Evolutionary conservation across 2,797 vertebrate species (phyloP), one percentile per base, ranked within the genome.

Genomic region (Lateolabrax maculatus): DNA sequence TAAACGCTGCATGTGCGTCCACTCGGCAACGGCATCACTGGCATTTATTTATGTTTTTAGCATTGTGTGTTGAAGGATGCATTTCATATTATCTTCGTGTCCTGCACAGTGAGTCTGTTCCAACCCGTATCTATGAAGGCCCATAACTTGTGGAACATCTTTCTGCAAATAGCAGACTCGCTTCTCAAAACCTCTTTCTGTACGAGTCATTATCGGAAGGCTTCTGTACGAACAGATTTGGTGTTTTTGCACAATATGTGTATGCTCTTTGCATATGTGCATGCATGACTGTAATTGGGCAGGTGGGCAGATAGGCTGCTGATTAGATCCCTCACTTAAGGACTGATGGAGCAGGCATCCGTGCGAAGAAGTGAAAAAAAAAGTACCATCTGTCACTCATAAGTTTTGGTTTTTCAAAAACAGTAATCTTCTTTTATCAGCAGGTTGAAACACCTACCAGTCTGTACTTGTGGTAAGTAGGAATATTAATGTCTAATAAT

Each of bases 1-100:
- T 95, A 95, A 95, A 82, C 58, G 82, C 80, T 68, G 56, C 43
- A 77, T 92, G 77, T 77, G 84, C 80, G 21, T 89, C 84, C 80
- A 13, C 75, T 41, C 57, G 72, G 69, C 71, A 65, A 86, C 81
- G 80, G 86, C 87, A 85, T 83, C 80, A 48, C 86, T 70, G 82
- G 77, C 71, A 51, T 90, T 89, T 87, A 83, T 92, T 91, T 91
- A 36, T 83, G 72, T 73, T 91, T 79, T 77, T n/a, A 46, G 64
- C 64, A 34, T 68, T 77, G 58, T n/a, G 68, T 88, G 80, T 75
- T 93, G 84, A 91, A 73, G 78, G 90, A 90, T 93, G 92, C 87
- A 86, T 90, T 76, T 85, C 52, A 75, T 78, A 89, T 93, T 84
- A 92, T 91, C 79, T 84, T 53, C 64, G 56, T 69, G 67, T 85